Evolutionary conservation across 1,140 invertebrate species (phyloP), one percentile per base, ranked within the genome.

Genomic region (Brachionus plicatilis): DNA sequence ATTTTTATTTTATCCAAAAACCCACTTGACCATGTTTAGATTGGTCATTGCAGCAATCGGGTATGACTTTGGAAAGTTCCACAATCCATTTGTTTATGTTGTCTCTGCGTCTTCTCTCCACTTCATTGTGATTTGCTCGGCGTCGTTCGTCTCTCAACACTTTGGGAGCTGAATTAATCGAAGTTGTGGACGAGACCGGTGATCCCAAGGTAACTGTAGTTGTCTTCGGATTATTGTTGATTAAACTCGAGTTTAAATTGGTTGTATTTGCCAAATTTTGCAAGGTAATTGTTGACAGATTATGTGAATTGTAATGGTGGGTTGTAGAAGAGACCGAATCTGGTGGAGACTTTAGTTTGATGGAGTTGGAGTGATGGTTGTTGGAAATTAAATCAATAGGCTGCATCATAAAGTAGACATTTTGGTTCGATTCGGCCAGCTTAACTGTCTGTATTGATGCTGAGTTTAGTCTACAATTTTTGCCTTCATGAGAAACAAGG

Each of bases 31-130:
- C 72, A 76, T 76, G 72, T 29, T 76, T 76, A 43, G 70, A 75
- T 14, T 76, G 72, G 82, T 91, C 90, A 47, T 87, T 87, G 24
- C 88, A 86, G 87, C 90, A 91, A 68, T 91, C 90, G 53, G 91
- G 91, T 1, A 91, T 88, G 12, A 96, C 93, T 88, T 95, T 95
- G 11, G 94, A 94, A 78, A 97, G 90, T 88, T 95, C 95, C 29
- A 93, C 93, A 86, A 97, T 97, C 95, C 95, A 97, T 88, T 94
- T 95, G 88, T 97, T 97, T 82, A 97, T 97, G 92, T 97, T 97
- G 87, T 97, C 95, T 86, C 95, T 90, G 83, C 91, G 68, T 78
- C 90, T 83, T 84, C 91, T 86, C 85, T 91, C 91, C 85, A 91
- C 90, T 90, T 85, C 90, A 87, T 91, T 91, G 85, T 91, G 90